Base-by-base conservation (phyloP, 2,888 invertebrate genomes). In the Schizotus pectinicornis region DNA sequence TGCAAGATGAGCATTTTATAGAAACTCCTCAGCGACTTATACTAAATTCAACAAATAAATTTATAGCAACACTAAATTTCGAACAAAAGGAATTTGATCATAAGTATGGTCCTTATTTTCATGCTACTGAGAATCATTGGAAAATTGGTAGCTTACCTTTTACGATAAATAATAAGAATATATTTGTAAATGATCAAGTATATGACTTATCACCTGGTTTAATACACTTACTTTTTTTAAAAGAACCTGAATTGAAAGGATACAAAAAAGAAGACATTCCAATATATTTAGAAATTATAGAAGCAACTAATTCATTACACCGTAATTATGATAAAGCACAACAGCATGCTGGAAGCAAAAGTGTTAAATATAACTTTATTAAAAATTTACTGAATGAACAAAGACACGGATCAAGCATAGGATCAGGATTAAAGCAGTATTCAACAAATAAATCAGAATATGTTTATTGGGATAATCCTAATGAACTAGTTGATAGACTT, bases 401-500 rank as follows among this genome's bases (percentile, higher is more conserved):
- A 7, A 13, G 13, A 30, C 43, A 12, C 22, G 22, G 22, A 22
- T n/a, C 11, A n/a, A 11, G 5, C 31, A 47, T 7, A 43, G 35
- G 52, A 48, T 14, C 33, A 32, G 48, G 52, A 35, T 41, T 59
- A 12, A 54, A 51, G 54, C 9, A 48, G n/a, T 50, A 43, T 22
- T 46, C 57, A 8, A 53, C 49, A 41, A 54, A 37, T 38, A 49
- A 49, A 41, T 47, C 56, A 8, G 56, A 64, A 8, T 64, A 59
- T 46, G 47, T 61, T 13, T 56, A 65, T 39, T 67, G 65, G 61
- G 53, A 62, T 43, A 57, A 65, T 58, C 56, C 57, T 30, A 58
- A 64, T 45, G 74, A 76, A 61, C 54, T 76, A 32, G 65, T 74
- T 32, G 68, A 71, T 38, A 52, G 63, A 37, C 37, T 37, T 37